phyloP scores from a whole-genome alignment of 2,888 invertebrate genomes.

The Apantesis nais region DNA sequence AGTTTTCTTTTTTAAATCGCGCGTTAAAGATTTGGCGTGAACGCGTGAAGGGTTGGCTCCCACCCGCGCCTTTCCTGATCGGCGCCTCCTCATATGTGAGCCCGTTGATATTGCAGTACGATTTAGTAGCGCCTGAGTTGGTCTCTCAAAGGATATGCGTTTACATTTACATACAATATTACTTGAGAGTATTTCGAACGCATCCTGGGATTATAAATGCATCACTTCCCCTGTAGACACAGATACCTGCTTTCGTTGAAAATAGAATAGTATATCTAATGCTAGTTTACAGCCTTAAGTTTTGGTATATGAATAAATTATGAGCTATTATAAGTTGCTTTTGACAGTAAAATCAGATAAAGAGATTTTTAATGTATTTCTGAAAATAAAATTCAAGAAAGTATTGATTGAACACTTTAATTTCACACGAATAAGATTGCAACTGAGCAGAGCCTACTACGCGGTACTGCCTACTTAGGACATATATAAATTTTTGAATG shows the following conservation, averaged over 20 bases:
- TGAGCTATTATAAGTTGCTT: not conserved
- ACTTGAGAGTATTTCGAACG: constrained; percentile 30
- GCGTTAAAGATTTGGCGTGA: constrained; percentile 84
- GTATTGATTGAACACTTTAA: not conserved
- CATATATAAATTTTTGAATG: no score
- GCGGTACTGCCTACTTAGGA: no score
- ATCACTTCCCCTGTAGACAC: not conserved
- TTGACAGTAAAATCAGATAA: not conserved
- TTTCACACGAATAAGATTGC: not conserved
- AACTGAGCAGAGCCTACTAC: not conserved
- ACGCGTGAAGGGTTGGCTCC: constrained; percentile 80
- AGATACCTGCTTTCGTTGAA: not conserved
- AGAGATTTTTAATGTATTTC: no score
- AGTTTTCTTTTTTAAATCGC: constrained; percentile 86
- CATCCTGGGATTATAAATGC: constrained; percentile 12
- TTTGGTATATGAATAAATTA: not conserved
- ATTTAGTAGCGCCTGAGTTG: constrained; percentile 56
- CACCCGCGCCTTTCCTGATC: constrained; percentile 52
- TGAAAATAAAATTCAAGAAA: not conserved
- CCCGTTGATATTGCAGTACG: constrained; percentile 67
- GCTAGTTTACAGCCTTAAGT: not conserved
- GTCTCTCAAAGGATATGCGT: constrained; percentile 41
- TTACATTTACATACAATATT: constrained; percentile 46
- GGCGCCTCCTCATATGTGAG: constrained; percentile 76
- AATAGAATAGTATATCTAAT: not conserved